phyloP scores from a whole-genome alignment of 1,140 invertebrate genomes.

The Monomorium pharaonis region DNA sequence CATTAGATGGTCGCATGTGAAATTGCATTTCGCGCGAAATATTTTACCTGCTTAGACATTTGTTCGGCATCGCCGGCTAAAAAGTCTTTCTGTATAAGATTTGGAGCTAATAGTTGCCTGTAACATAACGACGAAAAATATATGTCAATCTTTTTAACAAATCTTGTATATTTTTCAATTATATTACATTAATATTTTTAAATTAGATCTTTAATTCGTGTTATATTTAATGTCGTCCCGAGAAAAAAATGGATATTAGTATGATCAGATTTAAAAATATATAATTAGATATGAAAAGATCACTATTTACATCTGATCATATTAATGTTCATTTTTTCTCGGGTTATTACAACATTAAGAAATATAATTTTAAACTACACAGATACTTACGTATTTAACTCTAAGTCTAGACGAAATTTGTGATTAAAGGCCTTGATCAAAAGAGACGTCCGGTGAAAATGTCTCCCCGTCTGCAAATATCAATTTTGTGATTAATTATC shows the following conservation, averaged over 20 bases:
- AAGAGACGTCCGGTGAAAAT: constrained; percentile 96
- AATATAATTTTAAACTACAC: background rate
- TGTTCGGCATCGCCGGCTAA: constrained; percentile 90
- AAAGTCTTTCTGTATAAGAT: constrained; percentile 93
- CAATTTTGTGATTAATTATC: constrained; percentile 4
- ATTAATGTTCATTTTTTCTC: too few relatives aligned
- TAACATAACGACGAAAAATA: constrained; percentile 75
- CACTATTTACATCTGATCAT: too few relatives aligned
- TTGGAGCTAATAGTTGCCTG: constrained; percentile 93
- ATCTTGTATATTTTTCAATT: background rate
- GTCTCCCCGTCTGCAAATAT: constrained; percentile 93
- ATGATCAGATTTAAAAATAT: too few relatives aligned
- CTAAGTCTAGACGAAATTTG: constrained; percentile 97
- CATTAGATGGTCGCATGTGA: background rate
- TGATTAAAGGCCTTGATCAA: constrained; percentile 98
- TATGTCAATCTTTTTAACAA: background rate
- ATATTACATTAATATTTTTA: too few relatives aligned
- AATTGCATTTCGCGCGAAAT: background rate
- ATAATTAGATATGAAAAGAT: too few relatives aligned
- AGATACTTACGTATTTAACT: constrained; percentile 96
- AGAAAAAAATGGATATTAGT: too few relatives aligned
- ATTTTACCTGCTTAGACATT: constrained; percentile 88
- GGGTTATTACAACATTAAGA: background rate
- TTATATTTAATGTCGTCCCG: background rate
- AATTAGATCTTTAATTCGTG: background rate